Conservation (phyloP, 37 sponge, comb jelly and placozoan species). For the Diacarnus erythraeanus region DNA sequence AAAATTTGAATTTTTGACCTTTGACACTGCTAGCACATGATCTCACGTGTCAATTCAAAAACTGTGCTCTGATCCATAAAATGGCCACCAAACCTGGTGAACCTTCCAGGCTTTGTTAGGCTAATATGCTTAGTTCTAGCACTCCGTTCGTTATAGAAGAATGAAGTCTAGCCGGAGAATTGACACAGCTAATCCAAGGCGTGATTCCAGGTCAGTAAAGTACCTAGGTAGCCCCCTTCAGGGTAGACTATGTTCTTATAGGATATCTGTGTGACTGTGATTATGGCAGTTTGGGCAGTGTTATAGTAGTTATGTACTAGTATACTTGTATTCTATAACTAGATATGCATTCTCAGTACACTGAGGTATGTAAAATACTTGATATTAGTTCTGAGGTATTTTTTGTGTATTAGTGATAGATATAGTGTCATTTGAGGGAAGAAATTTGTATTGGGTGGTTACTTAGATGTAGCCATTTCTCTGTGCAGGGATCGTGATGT, state of each 20-base stretch:
- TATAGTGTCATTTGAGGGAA: no score
- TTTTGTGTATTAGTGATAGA: no score
- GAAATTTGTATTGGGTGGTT: neutral
- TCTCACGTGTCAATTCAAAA: conserved; percentile 16
- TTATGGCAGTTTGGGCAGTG: neutral
- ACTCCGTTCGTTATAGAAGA: neutral
- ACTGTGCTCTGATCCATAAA: conserved; percentile 16
- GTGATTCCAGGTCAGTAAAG: conserved; percentile 15
- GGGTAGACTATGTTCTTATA: neutral
- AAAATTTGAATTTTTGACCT: neutral
- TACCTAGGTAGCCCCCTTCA: neutral
- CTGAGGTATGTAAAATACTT: neutral
- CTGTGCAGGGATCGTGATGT: conserved; percentile 28
- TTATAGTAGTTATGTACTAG: neutral
- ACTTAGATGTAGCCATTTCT: neutral
- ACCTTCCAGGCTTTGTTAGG: conserved; percentile 2
- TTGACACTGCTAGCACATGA: conserved; percentile 17
- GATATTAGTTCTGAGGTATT: no score
- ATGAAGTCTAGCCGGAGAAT: conserved; percentile 41
- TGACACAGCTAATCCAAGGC: conserved; percentile 17
- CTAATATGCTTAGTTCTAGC: neutral
- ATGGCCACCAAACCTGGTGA: conserved; percentile 18
- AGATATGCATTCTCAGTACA: neutral
- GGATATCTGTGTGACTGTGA: neutral
- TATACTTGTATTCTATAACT: neutral